These are phyloP conservation scores for Oedothorax gibbosus DNA, from an alignment of 1,140 invertebrate species.

Conservation along the genomic window DNA sequence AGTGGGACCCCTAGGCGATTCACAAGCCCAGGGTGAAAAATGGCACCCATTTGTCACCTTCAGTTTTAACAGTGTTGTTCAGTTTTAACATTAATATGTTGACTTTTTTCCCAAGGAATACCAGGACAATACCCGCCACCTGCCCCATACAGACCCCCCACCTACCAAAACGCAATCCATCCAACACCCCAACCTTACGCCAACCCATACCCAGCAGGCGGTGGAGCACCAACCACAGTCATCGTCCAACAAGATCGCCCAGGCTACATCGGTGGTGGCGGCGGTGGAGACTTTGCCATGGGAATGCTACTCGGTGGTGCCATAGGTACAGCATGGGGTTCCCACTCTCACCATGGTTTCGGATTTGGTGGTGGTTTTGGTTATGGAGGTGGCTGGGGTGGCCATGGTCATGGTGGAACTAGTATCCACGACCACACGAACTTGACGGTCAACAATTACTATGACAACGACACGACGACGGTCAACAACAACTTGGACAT, in stretches of 20 bases:
- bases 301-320: conserved; percentile 48
- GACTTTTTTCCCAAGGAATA: conserved; percentile 2
- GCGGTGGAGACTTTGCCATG: conserved; percentile 53
- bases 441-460: conserved; percentile 48
- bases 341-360: neutral
- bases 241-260: conserved; percentile 46
- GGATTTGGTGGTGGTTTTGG: too few species aligned
- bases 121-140: conserved; percentile 33
- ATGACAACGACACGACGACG: conserved; percentile 43
- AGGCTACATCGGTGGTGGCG: too few species aligned
- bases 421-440: conserved; percentile 16
- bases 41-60: too few species aligned
- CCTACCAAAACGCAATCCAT: conserved; percentile 9
- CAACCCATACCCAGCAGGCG: too few species aligned
- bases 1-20: too few species aligned
- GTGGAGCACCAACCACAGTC: conserved; percentile 29
- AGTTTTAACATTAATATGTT: too few species aligned
- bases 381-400: neutral
- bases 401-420: too few species aligned
- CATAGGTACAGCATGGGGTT: conserved; percentile 38
- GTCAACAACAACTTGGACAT: conserved; percentile 52
- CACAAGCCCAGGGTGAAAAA: too few species aligned
- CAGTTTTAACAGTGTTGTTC: too few species aligned
- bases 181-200: conserved; percentile 6
- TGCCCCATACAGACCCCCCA: conserved; percentile 13